These are phyloP conservation scores for Anagrus nilaparvatae DNA, from an alignment of 1,140 invertebrate genomes.

Conservation along the genomic window DNA sequence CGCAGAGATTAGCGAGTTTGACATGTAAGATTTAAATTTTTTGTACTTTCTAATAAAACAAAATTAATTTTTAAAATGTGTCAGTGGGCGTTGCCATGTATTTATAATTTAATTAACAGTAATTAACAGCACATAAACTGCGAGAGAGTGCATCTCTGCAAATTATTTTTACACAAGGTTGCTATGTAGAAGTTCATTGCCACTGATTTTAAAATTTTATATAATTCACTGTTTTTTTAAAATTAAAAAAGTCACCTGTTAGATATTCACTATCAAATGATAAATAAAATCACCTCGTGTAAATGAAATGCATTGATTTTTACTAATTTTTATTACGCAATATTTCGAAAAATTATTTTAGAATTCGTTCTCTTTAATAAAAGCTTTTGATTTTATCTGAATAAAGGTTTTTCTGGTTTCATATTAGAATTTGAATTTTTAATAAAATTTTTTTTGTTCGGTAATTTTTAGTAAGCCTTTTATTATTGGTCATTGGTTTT, in stretches of 20 bases:
- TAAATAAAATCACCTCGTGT: no score
- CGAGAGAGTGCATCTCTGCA: background rate
- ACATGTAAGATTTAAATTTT: conserved; percentile 18
- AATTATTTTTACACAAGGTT: background rate
- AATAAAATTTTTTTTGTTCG: background rate
- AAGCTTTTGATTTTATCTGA: no score
- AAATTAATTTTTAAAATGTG: background rate
- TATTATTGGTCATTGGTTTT: conserved; percentile 29
- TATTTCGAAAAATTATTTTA: background rate
- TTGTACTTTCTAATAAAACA: background rate
- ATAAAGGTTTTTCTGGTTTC: no score
- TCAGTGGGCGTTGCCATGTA: no score
- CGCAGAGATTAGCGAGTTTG: conserved; percentile 24
- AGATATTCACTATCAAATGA: no score
- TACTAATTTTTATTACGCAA: no score
- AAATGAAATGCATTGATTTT: background rate
- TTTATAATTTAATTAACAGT: background rate
- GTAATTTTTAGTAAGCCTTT: conserved; percentile 27
- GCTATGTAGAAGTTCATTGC: background rate
- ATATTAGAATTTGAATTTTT: no score
- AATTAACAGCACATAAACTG: background rate
- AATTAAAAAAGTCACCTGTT: no score
- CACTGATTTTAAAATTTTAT: background rate
- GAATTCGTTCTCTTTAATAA: background rate
- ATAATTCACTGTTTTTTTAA: no score